Evolutionary conservation across 2,797 vertebrate genomes (phyloP).

Genomic region (Tolypeutes matacus): DNA sequence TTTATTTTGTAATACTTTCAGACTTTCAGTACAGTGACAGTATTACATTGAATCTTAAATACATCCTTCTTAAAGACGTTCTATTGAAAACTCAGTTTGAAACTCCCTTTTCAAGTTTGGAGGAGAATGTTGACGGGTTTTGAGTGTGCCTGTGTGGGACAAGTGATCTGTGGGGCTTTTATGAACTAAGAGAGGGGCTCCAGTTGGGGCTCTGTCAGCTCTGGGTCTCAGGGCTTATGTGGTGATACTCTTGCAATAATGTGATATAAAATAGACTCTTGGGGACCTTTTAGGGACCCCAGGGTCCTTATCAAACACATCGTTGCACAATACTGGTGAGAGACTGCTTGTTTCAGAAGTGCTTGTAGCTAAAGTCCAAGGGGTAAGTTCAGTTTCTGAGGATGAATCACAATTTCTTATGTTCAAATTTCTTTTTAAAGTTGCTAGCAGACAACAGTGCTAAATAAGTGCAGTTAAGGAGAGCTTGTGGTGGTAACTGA

Average conservation of each 20-base stretch:
- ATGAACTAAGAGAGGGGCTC: not conserved
- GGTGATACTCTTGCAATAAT: not conserved
- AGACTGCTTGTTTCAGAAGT: not conserved
- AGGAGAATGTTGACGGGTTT: not conserved
- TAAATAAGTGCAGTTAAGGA: not conserved
- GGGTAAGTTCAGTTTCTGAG: not conserved
- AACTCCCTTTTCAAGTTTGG: not conserved
- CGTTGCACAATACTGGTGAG: not conserved
- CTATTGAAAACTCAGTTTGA: not conserved
- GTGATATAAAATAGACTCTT: slow-evolving; percentile 11
- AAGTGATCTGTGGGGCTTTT: not conserved
- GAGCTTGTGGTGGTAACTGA: not conserved
- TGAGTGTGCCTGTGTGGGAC: not conserved
- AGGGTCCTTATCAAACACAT: not conserved
- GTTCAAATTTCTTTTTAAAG: too few relatives aligned
- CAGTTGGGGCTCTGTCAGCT: not conserved
- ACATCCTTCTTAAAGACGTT: not conserved
- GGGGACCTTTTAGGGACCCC: not conserved
- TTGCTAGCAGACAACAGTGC: not conserved
- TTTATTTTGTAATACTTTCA: too few relatives aligned
- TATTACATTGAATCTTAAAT: not conserved
- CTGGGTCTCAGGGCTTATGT: not conserved
- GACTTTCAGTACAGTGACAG: too few relatives aligned
- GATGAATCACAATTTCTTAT: not conserved
- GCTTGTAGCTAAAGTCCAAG: not conserved